Conservation (phyloP, 2,797 vertebrate genomes). For the Tamandua tetradactyla region DNA sequence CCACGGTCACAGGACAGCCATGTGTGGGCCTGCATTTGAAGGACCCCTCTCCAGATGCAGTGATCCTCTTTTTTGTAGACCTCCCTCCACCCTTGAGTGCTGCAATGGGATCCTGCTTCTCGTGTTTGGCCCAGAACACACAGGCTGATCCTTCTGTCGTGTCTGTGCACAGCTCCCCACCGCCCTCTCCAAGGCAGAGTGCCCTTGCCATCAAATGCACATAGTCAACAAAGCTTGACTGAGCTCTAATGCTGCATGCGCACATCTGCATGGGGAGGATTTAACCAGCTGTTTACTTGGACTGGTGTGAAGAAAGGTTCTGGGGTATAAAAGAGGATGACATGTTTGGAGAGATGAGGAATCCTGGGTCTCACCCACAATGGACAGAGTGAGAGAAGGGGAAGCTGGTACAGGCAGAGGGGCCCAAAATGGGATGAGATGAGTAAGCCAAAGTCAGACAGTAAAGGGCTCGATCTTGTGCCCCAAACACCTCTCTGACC, state of each 20-base stretch:
- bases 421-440: no score
- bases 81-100: neutral
- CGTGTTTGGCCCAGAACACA: neutral
- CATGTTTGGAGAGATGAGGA: neutral
- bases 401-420: no score
- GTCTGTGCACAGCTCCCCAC: neutral
- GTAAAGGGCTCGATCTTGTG: neutral
- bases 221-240: neutral
- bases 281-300: neutral
- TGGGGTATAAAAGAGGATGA: neutral
- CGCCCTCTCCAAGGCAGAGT: neutral
- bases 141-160: neutral
- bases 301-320: neutral
- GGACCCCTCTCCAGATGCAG: neutral
- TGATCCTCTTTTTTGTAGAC: neutral
- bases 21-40: neutral
- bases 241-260: neutral
- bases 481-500: neutral
- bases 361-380: neutral
- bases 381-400: neutral
- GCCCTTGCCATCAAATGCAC: neutral
- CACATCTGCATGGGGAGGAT: neutral
- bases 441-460: neutral
- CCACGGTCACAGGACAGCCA: neutral
- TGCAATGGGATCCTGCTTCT: neutral